Evolutionary conservation across 2,797 vertebrate species (phyloP).

Genomic region (Sebastes itinus): DNA sequence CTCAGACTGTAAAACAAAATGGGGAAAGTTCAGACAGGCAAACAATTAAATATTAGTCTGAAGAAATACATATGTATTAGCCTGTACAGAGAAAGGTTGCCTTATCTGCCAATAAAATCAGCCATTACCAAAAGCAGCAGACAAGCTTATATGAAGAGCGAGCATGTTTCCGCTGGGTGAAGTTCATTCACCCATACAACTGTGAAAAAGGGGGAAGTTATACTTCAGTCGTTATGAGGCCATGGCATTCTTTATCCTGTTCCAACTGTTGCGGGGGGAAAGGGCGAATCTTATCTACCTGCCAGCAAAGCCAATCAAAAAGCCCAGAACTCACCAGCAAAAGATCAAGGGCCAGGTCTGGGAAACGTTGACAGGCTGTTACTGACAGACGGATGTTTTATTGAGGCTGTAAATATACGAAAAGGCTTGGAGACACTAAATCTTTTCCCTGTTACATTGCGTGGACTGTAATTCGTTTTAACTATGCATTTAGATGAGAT

Average conservation of each 20-base stretch:
- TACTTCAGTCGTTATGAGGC: background rate
- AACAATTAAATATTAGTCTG: background rate
- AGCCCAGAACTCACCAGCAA: conserved; percentile 57
- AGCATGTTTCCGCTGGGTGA: background rate
- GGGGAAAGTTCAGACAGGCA: background rate
- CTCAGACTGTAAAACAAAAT: background rate
- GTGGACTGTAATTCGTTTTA: conserved; percentile 73
- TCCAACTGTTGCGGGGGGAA: conserved; percentile 37
- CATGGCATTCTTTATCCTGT: background rate
- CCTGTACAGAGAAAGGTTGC: background rate
- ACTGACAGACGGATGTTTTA: conserved; percentile 79
- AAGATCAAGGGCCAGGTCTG: conserved; percentile 72
- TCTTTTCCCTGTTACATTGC: conserved; percentile 69
- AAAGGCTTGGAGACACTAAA: conserved; percentile 77
- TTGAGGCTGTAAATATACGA: conserved; percentile 75
- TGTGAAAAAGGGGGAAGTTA: background rate
- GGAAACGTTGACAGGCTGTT: conserved; percentile 67
- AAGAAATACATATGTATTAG: background rate
- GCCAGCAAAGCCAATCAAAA: conserved; percentile 54
- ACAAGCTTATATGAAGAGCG: background rate
- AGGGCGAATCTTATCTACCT: conserved; percentile 50
- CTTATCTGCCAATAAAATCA: background rate
- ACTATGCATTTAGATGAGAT: conserved; percentile 79
- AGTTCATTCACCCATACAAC: background rate
- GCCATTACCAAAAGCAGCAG: background rate